These are phyloP conservation scores for Corvus moneduloides DNA, from an alignment of 2,113 vertebrate species.

Conservation along the genomic window DNA sequence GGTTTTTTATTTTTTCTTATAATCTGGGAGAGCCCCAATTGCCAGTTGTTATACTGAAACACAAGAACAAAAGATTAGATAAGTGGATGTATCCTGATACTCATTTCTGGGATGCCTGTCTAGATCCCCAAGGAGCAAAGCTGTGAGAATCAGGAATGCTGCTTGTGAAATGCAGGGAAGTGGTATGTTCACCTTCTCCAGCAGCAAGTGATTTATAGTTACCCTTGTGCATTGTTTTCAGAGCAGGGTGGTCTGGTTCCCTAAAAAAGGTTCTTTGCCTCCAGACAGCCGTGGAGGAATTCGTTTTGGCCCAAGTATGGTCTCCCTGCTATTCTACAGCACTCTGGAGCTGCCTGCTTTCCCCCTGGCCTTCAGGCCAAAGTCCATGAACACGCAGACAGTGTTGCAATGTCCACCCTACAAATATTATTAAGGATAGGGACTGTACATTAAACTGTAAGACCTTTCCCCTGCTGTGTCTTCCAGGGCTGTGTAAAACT, in stretches of 20 bases:
- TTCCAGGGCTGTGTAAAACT: neutral
- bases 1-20: neutral
- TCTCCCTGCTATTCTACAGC: neutral
- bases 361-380: neutral
- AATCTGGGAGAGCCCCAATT: neutral
- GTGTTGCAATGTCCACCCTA: neutral
- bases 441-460: neutral
- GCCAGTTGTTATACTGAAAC: neutral
- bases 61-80: neutral
- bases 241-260: neutral
- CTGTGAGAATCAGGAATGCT: neutral
- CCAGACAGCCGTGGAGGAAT: neutral
- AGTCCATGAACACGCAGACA: neutral
- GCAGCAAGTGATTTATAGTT: neutral
- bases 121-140: neutral
- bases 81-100: neutral
- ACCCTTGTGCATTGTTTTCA: neutral
- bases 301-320: neutral
- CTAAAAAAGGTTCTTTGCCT: neutral
- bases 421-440: neutral
- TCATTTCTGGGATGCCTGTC: neutral
- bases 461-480: neutral
- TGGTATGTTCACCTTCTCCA: fast-evolving
- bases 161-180: neutral
- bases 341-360: neutral